These are phyloP conservation scores for Clarias laeviceps DNA, from an alignment of 2,797 vertebrate species.

Conservation along the genomic window DNA sequence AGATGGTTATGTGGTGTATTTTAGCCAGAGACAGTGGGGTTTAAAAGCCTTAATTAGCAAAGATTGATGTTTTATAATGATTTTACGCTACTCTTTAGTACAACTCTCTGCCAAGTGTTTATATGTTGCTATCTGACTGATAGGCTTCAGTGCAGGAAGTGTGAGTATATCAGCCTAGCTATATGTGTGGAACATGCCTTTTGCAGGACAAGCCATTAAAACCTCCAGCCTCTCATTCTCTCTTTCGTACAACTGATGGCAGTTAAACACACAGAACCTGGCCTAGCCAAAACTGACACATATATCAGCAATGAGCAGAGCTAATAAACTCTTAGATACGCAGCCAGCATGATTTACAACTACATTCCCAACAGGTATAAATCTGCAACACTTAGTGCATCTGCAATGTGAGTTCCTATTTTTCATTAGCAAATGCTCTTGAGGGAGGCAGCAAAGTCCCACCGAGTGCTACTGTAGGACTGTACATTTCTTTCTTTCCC, in stretches of 20 bases:
- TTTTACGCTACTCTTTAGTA: neutral
- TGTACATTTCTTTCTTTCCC: neutral
- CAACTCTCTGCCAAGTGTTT: neutral
- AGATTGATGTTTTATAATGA: neutral
- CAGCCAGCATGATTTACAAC: constrained; percentile 36
- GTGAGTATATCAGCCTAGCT: no score
- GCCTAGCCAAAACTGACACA: constrained; percentile 18
- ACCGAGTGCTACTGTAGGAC: neutral
- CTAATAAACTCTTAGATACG: neutral
- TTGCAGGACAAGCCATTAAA: constrained; percentile 44
- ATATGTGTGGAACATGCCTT: neutral
- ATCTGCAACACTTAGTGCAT: constrained; percentile 16
- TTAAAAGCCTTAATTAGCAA: neutral
- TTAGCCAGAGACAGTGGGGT: neutral
- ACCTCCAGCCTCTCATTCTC: neutral
- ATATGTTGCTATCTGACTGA: neutral
- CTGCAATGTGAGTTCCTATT: neutral
- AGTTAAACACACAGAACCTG: constrained; percentile 22
- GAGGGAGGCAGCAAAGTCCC: neutral
- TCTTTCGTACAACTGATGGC: neutral
- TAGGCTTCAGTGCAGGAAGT: neutral
- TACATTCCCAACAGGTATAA: constrained; percentile 25
- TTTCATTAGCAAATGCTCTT: constrained; percentile 31
- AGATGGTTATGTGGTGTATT: neutral
- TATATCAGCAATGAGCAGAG: constrained; percentile 31